Conservation (phyloP, 2,113 vertebrate species). For the Gymnogyps californianus region DNA sequence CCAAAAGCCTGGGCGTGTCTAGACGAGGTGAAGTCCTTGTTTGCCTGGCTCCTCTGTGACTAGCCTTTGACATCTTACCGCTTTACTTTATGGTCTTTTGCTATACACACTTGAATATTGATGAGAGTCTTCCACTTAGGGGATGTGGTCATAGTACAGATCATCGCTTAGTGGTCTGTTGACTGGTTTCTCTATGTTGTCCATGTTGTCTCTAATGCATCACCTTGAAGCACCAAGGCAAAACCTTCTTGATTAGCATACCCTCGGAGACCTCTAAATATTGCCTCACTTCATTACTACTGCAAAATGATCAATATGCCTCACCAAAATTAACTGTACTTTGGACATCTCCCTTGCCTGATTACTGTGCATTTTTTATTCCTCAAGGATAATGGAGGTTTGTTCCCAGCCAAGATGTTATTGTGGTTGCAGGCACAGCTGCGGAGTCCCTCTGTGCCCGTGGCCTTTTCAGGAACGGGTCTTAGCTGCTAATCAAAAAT, state of each 20-base stretch:
- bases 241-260: background rate
- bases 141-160: background rate
- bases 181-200: background rate
- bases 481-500: background rate
- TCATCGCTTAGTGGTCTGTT: background rate
- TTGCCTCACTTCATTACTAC: slow-evolving; percentile 48
- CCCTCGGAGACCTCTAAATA: slow-evolving; percentile 55
- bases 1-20: background rate
- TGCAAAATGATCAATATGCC: slow-evolving; percentile 61
- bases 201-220: background rate
- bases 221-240: background rate
- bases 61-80: background rate
- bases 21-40: background rate
- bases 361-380: slow-evolving; percentile 37
- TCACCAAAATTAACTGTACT: slow-evolving; percentile 53
- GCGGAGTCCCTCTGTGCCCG: background rate
- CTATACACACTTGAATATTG: background rate
- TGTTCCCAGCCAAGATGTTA: background rate
- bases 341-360: slow-evolving; percentile 46
- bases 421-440: background rate
- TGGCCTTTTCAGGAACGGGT: background rate
- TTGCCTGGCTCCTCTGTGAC: background rate
- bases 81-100: background rate
- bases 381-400: background rate
- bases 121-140: background rate